Evolutionary conservation across 2,888 invertebrate genomes (phyloP).

Genomic region (Bellardia bayeri): DNA sequence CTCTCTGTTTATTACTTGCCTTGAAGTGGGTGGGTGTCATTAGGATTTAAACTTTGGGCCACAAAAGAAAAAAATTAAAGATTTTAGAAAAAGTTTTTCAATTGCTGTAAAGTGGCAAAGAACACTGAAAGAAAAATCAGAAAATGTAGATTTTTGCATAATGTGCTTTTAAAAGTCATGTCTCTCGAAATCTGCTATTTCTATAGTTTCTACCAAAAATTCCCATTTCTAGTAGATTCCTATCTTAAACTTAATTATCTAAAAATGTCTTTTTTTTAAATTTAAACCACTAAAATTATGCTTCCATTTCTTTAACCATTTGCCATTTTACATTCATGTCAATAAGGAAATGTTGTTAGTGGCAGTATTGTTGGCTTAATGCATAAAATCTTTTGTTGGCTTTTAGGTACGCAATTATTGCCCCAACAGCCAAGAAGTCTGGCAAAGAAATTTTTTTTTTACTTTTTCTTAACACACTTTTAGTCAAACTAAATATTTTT

Average conservation of each 20-base stretch:
- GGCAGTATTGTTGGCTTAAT: not conserved
- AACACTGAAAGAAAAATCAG: no score
- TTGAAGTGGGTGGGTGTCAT: not conserved
- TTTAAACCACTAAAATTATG: no score
- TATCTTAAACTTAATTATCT: no score
- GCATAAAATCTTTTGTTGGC: slow-evolving; percentile 20
- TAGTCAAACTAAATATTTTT: slow-evolving; percentile 11
- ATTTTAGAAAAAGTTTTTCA: not conserved
- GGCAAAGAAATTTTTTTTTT: not conserved
- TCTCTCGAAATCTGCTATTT: no score
- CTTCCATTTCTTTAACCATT: not conserved
- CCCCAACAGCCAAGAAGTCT: slow-evolving; percentile 10
- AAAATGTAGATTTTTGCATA: no score
- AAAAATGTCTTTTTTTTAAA: no score
- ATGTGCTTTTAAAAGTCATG: no score
- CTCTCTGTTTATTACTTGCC: no score
- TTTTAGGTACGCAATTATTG: not conserved
- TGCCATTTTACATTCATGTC: slow-evolving; percentile 22
- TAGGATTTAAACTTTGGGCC: slow-evolving; percentile 11
- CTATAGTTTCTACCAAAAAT: no score
- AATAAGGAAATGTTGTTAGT: not conserved
- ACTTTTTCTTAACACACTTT: not conserved
- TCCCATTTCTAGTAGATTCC: no score
- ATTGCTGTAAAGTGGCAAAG: not conserved
- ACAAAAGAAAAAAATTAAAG: not conserved